Conservation (phyloP, 1,140 invertebrate genomes). For the Conus ventricosus region DNA sequence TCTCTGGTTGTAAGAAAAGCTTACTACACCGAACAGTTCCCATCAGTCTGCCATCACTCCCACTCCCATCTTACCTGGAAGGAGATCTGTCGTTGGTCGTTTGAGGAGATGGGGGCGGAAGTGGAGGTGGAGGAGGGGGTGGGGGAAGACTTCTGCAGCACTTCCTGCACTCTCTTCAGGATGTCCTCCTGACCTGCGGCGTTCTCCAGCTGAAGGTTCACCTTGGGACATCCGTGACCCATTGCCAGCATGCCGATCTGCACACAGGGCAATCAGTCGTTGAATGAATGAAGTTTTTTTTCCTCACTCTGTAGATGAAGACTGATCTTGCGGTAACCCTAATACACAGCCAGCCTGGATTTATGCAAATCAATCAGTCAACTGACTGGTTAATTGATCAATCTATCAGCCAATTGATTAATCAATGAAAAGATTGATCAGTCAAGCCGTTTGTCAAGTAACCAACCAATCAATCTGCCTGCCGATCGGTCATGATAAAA, state of each 20-base stretch:
- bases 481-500: too few relatives aligned
- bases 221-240: slow-evolving; percentile 59
- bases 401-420: too few relatives aligned
- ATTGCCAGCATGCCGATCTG: slow-evolving; percentile 68
- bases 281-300: neutral
- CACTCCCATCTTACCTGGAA: slow-evolving; percentile 53
- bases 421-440: neutral
- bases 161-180: slow-evolving; percentile 48
- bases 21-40: too few relatives aligned
- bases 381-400: too few relatives aligned
- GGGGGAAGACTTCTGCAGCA: slow-evolving; percentile 36
- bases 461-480: too few relatives aligned
- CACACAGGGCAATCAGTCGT: neutral
- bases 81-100: slow-evolving; percentile 52
- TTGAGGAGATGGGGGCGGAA: slow-evolving; percentile 21
- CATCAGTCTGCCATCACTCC: too few relatives aligned
- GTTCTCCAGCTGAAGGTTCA: slow-evolving; percentile 67
- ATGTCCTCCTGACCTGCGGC: slow-evolving; percentile 51
- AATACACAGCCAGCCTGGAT: neutral
- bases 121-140: neutral
- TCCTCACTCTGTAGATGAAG: too few relatives aligned
- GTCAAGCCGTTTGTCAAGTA: too few relatives aligned
- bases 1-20: neutral
- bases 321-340: neutral
- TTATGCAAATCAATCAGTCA: neutral